These are phyloP conservation scores for Penaeus vannamei DNA, from an alignment of 1,140 invertebrate species.

Conservation along the genomic window DNA sequence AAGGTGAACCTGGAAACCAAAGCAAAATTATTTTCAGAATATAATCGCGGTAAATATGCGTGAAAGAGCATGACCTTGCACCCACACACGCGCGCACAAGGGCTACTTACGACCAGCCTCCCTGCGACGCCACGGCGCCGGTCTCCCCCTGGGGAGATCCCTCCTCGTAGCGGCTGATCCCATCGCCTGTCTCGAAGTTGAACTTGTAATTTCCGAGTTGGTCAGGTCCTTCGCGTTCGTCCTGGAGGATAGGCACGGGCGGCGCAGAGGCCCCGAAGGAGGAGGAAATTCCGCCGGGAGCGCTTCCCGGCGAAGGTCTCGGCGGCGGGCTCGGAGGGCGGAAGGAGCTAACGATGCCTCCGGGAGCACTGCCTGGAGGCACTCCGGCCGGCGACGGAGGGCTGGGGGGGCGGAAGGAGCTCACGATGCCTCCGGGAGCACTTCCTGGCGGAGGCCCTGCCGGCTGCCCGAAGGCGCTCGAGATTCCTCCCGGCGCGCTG, in stretches of 20 bases:
- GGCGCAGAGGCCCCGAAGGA: slow-evolving; percentile 23
- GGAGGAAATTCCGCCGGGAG: slow-evolving; percentile 7
- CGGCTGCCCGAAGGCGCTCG: neutral
- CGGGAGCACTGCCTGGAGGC: neutral
- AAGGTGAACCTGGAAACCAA: too few relatives aligned
- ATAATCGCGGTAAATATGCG: too few relatives aligned
- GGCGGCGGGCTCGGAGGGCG: too few relatives aligned
- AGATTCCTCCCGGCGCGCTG: neutral
- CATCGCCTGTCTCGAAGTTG: slow-evolving; percentile 47
- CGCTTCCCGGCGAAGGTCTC: neutral
- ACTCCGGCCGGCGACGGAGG: too few relatives aligned
- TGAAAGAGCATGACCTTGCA: too few relatives aligned
- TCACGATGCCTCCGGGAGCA: neutral
- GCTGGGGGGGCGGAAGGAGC: neutral
- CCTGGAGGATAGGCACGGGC: slow-evolving; percentile 35
- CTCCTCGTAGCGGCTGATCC: slow-evolving; percentile 44
- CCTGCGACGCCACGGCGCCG: slow-evolving; percentile 41
- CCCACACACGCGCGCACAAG: too few relatives aligned
- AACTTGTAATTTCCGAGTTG: slow-evolving; percentile 36
- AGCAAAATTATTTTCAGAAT: too few relatives aligned
- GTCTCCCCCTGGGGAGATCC: slow-evolving; percentile 24
- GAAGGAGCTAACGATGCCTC: neutral
- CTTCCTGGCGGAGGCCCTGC: neutral
- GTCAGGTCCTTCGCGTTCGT: slow-evolving; percentile 45
- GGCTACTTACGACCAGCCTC: slow-evolving; percentile 54